A percentile compares a stretch with the other conserved stretches of the same genome.
Evolutionary conservation across 2,113 vertebrate species (phyloP).

Genomic region (Catharus minimus): DNA sequence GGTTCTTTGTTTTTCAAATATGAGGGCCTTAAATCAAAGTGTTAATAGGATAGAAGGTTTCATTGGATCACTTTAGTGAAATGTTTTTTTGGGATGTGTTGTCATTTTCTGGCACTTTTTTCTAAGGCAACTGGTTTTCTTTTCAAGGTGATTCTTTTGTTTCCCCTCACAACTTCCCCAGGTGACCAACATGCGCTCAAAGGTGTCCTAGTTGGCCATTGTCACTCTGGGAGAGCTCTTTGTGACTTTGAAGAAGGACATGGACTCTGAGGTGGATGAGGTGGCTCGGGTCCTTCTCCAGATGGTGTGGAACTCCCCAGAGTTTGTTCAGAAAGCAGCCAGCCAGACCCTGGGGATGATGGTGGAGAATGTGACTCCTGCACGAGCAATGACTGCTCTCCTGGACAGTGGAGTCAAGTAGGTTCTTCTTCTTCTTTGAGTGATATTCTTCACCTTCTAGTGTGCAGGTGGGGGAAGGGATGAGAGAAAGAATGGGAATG

Average conservation of each 20-base stretch:
- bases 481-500: too few relatives aligned
- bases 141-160: background rate
- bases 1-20: background rate
- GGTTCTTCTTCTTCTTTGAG: background rate
- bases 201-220: background rate
- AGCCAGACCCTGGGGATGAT: constrained; percentile 54
- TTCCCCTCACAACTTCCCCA: background rate
- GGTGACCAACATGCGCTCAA: background rate
- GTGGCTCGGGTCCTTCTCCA: constrained; percentile 61
- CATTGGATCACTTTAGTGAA: background rate
- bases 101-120: background rate
- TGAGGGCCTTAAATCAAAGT: background rate
- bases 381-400: constrained; percentile 58
- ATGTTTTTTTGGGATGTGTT: accelerated
- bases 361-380: constrained; percentile 62
- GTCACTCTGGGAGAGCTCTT: background rate
- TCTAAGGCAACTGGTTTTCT: background rate
- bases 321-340: constrained; percentile 72
- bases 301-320: constrained; percentile 56
- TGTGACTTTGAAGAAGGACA: background rate
- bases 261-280: background rate
- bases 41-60: background rate
- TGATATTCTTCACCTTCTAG: background rate
- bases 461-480: background rate
- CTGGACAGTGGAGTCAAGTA: constrained; percentile 66